A percentile compares a stretch with the other conserved stretches of the same genome.
These are phyloP conservation scores for Saturnia pavonia DNA, from an alignment of 2,888 invertebrate species.

Conservation along the genomic window DNA sequence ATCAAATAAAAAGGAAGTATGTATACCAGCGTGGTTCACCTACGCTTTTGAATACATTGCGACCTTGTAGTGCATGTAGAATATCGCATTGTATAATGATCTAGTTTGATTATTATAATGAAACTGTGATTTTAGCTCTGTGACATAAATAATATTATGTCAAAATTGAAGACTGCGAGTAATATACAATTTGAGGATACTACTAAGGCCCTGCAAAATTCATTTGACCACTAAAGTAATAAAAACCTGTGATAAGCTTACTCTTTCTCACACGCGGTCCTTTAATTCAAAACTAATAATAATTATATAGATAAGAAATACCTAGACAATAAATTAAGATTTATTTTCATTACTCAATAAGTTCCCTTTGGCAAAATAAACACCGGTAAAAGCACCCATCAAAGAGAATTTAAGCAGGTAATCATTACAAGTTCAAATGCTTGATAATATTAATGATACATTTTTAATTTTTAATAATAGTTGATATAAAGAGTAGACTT, in stretches of 20 bases:
- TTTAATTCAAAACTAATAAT: no score
- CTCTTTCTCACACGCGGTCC: no score
- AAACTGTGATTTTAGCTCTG: not conserved
- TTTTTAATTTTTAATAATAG: not conserved
- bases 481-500: not conserved
- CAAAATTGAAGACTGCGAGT: no score
- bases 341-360: no score
- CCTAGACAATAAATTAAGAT: no score
- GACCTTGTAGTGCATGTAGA: not conserved
- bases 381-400: no score
- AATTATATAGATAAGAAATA: no score
- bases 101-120: not conserved
- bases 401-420: no score
- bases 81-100: not conserved
- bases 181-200: not conserved
- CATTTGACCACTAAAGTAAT: not conserved
- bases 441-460: no score
- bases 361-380: no score
- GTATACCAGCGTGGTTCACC: conserved; percentile 11
- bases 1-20: not conserved
- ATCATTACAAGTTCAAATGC: no score
- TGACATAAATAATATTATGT: no score
- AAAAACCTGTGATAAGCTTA: not conserved
- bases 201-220: not conserved
- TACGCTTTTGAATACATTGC: not conserved